Evolutionary conservation across 2,888 invertebrate species (phyloP).

Genomic region (Ennomos erosarius): DNA sequence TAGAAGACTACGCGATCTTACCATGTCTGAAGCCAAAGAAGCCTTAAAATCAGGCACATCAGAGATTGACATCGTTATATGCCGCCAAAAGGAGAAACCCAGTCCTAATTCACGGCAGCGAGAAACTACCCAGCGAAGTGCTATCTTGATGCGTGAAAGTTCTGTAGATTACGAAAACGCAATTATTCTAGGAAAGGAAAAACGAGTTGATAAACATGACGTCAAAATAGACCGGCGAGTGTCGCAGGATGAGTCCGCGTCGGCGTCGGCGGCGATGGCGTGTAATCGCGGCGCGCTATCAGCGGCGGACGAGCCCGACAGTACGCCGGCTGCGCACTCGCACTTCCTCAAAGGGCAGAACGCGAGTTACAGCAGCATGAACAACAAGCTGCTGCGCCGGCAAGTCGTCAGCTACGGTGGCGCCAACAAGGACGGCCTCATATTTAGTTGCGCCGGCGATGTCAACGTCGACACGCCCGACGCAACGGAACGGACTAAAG

Average conservation of each 20-base stretch:
- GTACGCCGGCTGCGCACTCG: slow-evolving; percentile 73
- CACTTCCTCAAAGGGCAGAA: slow-evolving; percentile 87
- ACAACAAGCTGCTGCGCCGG: slow-evolving; percentile 84
- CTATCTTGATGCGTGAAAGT: slow-evolving; percentile 86
- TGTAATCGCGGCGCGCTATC: slow-evolving; percentile 81
- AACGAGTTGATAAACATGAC: slow-evolving; percentile 76
- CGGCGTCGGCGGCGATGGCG: slow-evolving; percentile 21
- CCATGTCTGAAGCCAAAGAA: slow-evolving; percentile 87
- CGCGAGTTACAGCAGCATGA: slow-evolving; percentile 86
- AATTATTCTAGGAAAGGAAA: slow-evolving; percentile 81
- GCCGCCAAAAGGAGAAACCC: slow-evolving; percentile 76
- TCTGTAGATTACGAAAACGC: slow-evolving; percentile 90
- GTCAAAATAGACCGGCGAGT: slow-evolving; percentile 90
- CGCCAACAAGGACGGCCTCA: slow-evolving; percentile 72
- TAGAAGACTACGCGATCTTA: slow-evolving; percentile 87
- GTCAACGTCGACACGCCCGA: slow-evolving; percentile 76
- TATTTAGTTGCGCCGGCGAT: slow-evolving; percentile 74
- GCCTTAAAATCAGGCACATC: slow-evolving; percentile 86
- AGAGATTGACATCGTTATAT: slow-evolving; percentile 88
- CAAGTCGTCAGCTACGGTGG: slow-evolving; percentile 85
- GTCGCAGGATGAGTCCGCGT: slow-evolving; percentile 80
- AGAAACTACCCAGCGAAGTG: slow-evolving; percentile 56
- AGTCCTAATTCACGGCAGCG: slow-evolving; percentile 53
- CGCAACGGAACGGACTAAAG: slow-evolving; percentile 60
- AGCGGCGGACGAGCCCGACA: slow-evolving; percentile 75